Percentiles rank a stretch among this genome's conserved stretches.
Conservation (phyloP, 2,113 vertebrate genomes). For the Esox niger region DNA sequence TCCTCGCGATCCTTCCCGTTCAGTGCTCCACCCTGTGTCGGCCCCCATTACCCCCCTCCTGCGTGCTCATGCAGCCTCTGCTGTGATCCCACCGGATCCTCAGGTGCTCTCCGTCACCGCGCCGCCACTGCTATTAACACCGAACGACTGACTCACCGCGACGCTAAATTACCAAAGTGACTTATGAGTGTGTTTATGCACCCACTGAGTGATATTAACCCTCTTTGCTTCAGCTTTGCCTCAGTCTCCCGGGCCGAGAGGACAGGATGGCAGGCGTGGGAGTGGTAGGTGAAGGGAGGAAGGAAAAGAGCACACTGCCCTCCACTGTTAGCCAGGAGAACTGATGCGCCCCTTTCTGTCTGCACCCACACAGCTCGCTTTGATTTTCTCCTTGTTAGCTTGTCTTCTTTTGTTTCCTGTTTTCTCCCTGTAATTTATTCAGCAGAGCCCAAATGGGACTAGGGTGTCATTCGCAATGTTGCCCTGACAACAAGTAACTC, state of each 20-base stretch:
- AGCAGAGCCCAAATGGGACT: no score
- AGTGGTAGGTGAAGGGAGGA: background rate
- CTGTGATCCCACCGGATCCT: no score
- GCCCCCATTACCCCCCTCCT: constrained; percentile 1
- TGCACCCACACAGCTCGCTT: no score
- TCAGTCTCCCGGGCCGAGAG: constrained; percentile 55
- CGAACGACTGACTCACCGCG: constrained; percentile 58
- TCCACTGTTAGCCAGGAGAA: constrained; percentile 54
- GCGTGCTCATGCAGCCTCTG: no score
- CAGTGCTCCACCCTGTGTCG: constrained; percentile 37
- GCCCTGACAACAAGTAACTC: no score
- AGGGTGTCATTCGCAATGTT: no score
- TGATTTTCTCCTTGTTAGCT: no score
- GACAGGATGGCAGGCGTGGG: background rate
- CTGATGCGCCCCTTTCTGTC: no score
- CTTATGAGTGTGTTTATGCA: constrained; percentile 63
- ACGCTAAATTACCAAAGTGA: constrained; percentile 65
- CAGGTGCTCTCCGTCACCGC: constrained; percentile 11
- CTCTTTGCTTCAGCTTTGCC: constrained; percentile 69
- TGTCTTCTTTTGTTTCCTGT: no score
- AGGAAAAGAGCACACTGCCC: constrained; percentile 70
- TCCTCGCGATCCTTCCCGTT: constrained; percentile 31
- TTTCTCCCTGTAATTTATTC: no score
- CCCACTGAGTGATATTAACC: constrained; percentile 66
- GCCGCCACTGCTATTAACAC: constrained; percentile 25